Evolutionary conservation across 2,113 vertebrate genomes (phyloP).

Genomic region (Lathamus discolor): DNA sequence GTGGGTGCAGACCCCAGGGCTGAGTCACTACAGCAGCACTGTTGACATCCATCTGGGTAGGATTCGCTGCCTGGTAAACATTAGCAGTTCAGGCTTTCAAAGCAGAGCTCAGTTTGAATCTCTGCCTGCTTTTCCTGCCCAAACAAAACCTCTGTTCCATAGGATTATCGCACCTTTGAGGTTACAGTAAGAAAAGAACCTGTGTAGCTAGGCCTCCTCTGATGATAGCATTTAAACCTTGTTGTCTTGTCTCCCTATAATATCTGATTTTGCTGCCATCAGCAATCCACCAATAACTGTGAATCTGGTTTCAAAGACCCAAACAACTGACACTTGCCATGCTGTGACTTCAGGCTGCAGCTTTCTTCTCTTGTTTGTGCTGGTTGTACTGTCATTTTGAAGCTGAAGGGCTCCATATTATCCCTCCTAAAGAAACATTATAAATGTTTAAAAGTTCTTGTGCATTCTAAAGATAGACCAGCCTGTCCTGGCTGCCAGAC

Average conservation of each 20-base stretch:
- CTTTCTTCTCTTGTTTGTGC: background rate
- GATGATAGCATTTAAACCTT: background rate
- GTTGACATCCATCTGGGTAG: background rate
- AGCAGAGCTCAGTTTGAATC: background rate
- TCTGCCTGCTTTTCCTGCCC: background rate
- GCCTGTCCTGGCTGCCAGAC: background rate
- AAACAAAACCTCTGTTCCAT: background rate
- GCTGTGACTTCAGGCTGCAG: background rate
- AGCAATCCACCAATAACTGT: background rate
- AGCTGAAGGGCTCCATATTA: background rate
- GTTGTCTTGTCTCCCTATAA: background rate
- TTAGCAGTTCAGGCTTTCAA: background rate
- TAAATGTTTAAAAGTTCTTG: conserved; percentile 32
- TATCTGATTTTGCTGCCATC: background rate
- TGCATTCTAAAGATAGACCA: conserved; percentile 11
- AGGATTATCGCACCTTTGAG: background rate
- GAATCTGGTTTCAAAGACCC: background rate
- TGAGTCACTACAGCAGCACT: background rate
- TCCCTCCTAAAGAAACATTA: background rate
- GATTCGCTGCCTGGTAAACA: background rate
- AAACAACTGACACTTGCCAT: background rate
- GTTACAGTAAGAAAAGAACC: background rate
- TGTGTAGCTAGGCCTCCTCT: background rate
- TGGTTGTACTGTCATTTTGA: background rate
- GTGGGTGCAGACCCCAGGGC: background rate